phyloP scores from a whole-genome alignment of 2,113 vertebrate genomes.

The Greenwoodochromis staneri region DNA sequence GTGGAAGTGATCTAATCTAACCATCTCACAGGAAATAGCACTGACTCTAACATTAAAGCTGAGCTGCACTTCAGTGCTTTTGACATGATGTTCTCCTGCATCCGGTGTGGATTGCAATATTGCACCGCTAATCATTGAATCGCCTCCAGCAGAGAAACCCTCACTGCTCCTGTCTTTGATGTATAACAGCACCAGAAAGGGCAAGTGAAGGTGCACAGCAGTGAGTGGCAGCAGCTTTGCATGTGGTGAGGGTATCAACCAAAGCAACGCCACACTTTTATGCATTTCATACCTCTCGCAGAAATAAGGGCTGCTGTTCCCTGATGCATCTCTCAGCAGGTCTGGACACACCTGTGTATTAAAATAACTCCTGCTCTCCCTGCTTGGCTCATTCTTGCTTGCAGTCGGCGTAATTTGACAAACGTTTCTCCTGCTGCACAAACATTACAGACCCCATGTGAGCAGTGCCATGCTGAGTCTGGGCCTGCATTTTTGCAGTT shows the following conservation, averaged over 20 bases:
- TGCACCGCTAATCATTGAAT: background rate
- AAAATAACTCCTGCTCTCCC: background rate
- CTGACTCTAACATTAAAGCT: background rate
- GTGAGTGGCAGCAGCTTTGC: background rate
- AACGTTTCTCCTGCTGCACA: background rate
- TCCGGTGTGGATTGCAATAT: background rate
- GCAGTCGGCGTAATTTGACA: background rate
- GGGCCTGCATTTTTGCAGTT: background rate
- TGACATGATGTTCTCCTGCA: background rate
- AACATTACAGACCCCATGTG: background rate
- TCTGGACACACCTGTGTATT: background rate
- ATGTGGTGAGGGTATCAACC: background rate
- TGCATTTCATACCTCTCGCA: background rate
- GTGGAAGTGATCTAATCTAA: background rate
- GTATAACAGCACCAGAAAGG: slow-evolving; percentile 77
- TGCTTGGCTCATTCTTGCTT: background rate
- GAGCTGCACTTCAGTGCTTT: background rate
- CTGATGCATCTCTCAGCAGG: background rate
- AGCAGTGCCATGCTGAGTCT: background rate
- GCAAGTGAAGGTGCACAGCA: background rate
- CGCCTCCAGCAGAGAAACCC: slow-evolving; percentile 76
- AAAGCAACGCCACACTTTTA: background rate
- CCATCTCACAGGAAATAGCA: background rate
- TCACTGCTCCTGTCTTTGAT: slow-evolving; percentile 67
- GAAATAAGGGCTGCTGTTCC: background rate